Evolutionary conservation across 2,888 invertebrate species (phyloP).

Genomic region (Tuberolachnus salignus): DNA sequence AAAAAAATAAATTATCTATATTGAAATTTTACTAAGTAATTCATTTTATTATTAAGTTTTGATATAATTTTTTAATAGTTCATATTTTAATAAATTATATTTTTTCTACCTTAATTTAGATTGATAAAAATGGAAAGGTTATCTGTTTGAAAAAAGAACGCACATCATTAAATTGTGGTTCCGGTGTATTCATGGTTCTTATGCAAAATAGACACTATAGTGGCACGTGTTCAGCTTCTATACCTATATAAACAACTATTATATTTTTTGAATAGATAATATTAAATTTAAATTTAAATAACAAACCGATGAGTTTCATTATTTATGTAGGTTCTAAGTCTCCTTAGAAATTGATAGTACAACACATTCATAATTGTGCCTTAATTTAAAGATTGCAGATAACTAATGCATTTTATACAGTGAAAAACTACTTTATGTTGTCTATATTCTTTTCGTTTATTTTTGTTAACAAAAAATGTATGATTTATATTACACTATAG

Average conservation of each 20-base stretch:
- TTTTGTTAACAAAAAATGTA: too few species aligned
- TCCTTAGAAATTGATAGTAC: too few species aligned
- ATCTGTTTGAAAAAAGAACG: constrained; percentile 95
- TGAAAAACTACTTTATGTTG: too few species aligned
- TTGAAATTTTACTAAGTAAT: constrained; percentile 97
- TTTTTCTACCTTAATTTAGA: constrained; percentile 69
- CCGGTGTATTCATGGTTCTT: constrained; percentile 99
- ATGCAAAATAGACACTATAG: constrained; percentile 99
- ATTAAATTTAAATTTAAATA: background rate
- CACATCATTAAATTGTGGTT: constrained; percentile 94
- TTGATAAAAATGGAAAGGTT: constrained; percentile 98
- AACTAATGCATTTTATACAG: too few species aligned
- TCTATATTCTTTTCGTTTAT: too few species aligned
- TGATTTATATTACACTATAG: too few species aligned
- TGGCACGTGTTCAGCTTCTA: constrained; percentile 96
- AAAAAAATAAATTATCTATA: constrained; percentile 98
- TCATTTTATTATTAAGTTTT: too few species aligned
- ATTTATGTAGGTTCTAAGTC: too few species aligned
- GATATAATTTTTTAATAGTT: too few species aligned
- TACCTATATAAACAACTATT: constrained; percentile 62
- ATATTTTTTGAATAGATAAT: constrained; percentile 36
- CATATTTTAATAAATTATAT: constrained; percentile 16
- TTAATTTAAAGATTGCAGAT: too few species aligned
- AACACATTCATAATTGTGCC: too few species aligned
- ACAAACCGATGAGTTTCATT: too few species aligned